Evolutionary conservation across 2,797 vertebrate species (phyloP).

Genomic region (Tauraco hartlaubi): DNA sequence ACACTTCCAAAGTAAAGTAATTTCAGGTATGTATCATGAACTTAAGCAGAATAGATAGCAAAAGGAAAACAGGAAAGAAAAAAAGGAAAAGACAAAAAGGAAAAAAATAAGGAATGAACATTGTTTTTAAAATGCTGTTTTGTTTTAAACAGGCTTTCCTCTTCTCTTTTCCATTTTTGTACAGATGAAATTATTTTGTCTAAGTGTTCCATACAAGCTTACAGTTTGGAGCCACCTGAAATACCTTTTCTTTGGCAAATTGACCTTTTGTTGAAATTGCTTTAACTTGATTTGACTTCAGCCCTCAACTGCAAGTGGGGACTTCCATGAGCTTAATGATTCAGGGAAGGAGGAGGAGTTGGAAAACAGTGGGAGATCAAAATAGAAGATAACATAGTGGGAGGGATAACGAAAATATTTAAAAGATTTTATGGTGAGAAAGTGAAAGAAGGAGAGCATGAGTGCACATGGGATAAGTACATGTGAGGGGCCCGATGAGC

Average conservation of each 20-base stretch:
- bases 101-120: background rate
- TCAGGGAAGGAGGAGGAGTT: background rate
- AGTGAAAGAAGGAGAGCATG: background rate
- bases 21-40: background rate
- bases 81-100: background rate
- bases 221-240: background rate
- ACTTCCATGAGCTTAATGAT: background rate
- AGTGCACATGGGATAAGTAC: background rate
- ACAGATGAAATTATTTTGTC: background rate
- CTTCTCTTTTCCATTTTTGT: background rate
- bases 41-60: background rate
- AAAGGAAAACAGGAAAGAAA: background rate
- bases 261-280: background rate
- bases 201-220: background rate
- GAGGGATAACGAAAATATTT: background rate
- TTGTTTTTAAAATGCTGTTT: background rate
- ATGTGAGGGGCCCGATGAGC: background rate
- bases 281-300: background rate
- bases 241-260: background rate
- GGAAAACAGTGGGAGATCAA: background rate
- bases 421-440: background rate
- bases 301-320: background rate
- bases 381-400: background rate
- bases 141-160: background rate
- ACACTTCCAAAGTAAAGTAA: background rate